A percentile compares a stretch with the other conserved stretches of the same genome.
Evolutionary conservation across 2,888 invertebrate species (phyloP).

Genomic region (Platycnemis pennipes): DNA sequence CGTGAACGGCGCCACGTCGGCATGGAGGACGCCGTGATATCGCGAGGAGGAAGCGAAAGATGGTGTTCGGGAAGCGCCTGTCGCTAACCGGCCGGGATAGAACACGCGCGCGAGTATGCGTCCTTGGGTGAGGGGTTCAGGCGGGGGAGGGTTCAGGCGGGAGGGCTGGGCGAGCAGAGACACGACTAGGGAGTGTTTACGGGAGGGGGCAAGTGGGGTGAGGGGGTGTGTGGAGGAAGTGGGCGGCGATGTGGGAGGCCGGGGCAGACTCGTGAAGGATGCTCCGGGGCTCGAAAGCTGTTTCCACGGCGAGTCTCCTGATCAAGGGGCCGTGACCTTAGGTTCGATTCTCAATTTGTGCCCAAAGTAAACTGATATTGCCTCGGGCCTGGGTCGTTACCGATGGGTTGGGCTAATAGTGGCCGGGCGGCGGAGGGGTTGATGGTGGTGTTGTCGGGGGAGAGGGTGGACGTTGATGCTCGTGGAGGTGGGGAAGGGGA

Average conservation of each 20-base stretch:
- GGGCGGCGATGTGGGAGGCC: not conserved
- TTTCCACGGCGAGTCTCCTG: constrained; percentile 33
- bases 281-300: constrained; percentile 33
- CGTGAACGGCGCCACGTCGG: too few relatives aligned
- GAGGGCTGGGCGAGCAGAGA: not conserved
- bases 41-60: too few relatives aligned
- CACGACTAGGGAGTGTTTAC: not conserved
- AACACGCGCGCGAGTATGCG: not conserved
- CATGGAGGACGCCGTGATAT: too few relatives aligned
- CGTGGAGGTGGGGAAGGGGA: not conserved
- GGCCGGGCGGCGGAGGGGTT: not conserved
- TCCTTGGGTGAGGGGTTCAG: not conserved
- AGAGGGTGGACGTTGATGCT: not conserved
- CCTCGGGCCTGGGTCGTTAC: constrained; percentile 59
- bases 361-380: constrained; percentile 60
- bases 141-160: not conserved
- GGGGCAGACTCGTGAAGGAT: not conserved
- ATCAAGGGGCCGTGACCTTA: constrained; percentile 61
- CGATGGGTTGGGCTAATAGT: constrained; percentile 50
- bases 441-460: not conserved
- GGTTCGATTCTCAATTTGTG: constrained; percentile 63
- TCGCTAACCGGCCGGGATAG: too few relatives aligned
- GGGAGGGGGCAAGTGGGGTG: not conserved
- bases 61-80: too few relatives aligned
- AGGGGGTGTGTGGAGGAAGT: not conserved